These are phyloP conservation scores for Diadema setosum DNA, from an alignment of 35 echinoderm and acorn worm species.

Conservation along the genomic window DNA sequence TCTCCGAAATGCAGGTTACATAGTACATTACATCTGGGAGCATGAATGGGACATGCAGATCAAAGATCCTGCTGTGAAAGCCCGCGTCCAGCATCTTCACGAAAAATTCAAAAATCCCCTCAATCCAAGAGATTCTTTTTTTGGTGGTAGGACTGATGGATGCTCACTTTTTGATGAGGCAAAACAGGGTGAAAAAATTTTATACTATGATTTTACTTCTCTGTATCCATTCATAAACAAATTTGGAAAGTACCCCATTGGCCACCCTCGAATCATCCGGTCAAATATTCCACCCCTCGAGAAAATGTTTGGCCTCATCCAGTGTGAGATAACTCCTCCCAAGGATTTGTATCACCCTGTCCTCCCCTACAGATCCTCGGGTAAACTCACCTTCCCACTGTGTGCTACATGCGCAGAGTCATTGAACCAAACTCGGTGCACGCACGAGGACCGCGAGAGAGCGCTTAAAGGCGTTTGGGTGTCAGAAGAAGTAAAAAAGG, in stretches of 20 bases:
- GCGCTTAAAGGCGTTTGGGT: neutral
- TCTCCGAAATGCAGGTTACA: neutral
- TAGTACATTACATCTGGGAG: neutral
- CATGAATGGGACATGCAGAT: neutral
- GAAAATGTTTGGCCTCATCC: conserved; percentile 20
- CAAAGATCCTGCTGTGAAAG: neutral
- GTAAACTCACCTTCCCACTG: conserved; percentile 4
- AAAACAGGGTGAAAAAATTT: too few species aligned
- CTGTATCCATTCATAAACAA: neutral
- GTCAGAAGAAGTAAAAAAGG: conserved; percentile 10
- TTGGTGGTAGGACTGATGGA: too few species aligned
- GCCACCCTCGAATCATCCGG: neutral
- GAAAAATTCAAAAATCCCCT: too few species aligned
- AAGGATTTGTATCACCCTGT: neutral
- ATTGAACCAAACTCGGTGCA: neutral
- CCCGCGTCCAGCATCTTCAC: too few species aligned
- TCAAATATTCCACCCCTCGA: neutral
- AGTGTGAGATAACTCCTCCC: conserved; percentile 14
- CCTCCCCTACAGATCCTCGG: neutral
- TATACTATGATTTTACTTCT: too few species aligned
- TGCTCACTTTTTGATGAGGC: too few species aligned
- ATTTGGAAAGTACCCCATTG: conserved; percentile 25
- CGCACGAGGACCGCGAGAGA: neutral
- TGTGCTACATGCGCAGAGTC: neutral
- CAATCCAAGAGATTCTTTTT: too few species aligned